Conservation (phyloP, 2,113 vertebrate genomes). For the Centrocercus urophasianus region DNA sequence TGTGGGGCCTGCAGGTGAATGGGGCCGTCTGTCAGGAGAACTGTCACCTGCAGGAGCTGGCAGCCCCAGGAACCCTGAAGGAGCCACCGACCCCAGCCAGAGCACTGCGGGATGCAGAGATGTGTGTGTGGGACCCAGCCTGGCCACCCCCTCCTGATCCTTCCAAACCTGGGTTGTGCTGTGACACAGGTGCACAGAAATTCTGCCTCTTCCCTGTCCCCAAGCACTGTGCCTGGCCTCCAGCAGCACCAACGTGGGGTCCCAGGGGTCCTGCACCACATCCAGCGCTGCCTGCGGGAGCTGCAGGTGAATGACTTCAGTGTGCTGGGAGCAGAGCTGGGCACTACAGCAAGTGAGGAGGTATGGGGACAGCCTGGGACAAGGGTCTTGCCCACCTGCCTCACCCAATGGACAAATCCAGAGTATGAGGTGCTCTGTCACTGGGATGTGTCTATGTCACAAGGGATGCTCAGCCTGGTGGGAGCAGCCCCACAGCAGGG, state of each 20-base stretch:
- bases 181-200: background rate
- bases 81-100: slow-evolving; percentile 72
- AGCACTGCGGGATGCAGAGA: background rate
- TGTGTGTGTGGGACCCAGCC: rapidly evolving
- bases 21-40: slow-evolving; percentile 60
- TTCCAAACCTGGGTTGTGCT: rapidly evolving
- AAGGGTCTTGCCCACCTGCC: background rate
- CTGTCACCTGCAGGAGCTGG: slow-evolving; percentile 67
- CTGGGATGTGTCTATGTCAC: background rate
- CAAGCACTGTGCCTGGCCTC: rapidly evolving
- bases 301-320: background rate
- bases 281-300: background rate
- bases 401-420: background rate
- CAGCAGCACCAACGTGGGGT: rapidly evolving
- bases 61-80: slow-evolving; percentile 68
- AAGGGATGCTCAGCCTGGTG: background rate
- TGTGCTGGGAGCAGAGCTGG: background rate
- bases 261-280: background rate
- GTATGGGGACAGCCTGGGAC: rapidly evolving
- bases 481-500: background rate
- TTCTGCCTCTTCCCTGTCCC: background rate
- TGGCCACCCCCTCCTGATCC: background rate
- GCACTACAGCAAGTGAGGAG: rapidly evolving
- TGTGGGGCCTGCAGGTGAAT: background rate
- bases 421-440: background rate